These are phyloP conservation scores for Myopa testacea DNA, from an alignment of 2,888 invertebrate species.

Conservation along the genomic window DNA sequence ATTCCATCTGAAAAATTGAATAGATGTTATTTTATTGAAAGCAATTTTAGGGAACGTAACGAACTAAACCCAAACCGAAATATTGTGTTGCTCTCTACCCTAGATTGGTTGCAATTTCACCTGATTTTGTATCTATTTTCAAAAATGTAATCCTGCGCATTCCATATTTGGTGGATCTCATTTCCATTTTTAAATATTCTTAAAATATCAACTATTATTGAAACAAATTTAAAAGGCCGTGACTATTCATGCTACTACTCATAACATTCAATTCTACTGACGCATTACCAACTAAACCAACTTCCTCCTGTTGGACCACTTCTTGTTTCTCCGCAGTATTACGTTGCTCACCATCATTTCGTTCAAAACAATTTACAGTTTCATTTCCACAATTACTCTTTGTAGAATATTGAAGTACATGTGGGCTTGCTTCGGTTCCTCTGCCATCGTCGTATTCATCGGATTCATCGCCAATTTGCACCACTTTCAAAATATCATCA, in stretches of 20 bases:
- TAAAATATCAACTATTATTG: constrained; percentile 46
- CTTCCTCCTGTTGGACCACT: constrained; percentile 39
- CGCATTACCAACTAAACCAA: constrained; percentile 30
- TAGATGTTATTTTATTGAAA: too few relatives aligned
- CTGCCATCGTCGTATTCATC: constrained; percentile 46
- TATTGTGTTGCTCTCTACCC: background rate
- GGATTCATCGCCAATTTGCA: constrained; percentile 55
- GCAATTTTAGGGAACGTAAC: too few relatives aligned
- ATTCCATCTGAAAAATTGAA: too few relatives aligned
- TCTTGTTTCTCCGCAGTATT: constrained; percentile 46
- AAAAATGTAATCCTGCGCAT: background rate
- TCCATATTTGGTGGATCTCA: too few relatives aligned
- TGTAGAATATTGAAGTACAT: constrained; percentile 19
- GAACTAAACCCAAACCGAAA: too few relatives aligned
- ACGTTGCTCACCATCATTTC: constrained; percentile 11
- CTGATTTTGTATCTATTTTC: background rate
- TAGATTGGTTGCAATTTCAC: background rate
- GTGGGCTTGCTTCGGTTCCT: constrained; percentile 1
- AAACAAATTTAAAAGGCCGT: constrained; percentile 52
- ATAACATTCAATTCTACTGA: constrained; percentile 48
- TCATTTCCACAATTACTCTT: background rate
- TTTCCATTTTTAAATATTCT: background rate
- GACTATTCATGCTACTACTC: constrained; percentile 46
- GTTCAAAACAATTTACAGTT: background rate
- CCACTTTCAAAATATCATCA: constrained; percentile 56